Percentiles rank a stretch among this genome's conserved stretches.
phyloP scores from a whole-genome alignment of 1,140 invertebrate species.

The Aphis craccivora region DNA sequence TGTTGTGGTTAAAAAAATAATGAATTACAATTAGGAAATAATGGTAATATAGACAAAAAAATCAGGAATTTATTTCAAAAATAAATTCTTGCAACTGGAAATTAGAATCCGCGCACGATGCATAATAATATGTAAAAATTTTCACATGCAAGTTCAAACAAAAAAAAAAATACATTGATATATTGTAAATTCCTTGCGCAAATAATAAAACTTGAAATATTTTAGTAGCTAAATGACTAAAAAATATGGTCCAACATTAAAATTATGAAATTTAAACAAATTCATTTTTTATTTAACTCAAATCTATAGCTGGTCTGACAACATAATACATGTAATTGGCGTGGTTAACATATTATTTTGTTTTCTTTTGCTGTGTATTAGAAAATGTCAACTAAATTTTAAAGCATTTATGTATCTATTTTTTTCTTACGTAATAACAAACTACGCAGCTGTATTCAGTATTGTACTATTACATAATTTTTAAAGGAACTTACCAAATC shows the following conservation, averaged over 20 bases:
- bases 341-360: too few species aligned
- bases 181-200: background rate
- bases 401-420: too few species aligned
- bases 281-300: too few species aligned
- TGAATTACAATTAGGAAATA: background rate
- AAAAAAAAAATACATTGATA: background rate
- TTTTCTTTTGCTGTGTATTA: too few species aligned
- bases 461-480: too few species aligned
- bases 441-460: too few species aligned
- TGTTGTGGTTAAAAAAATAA: background rate
- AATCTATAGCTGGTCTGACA: too few species aligned
- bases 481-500: too few species aligned
- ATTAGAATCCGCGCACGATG: background rate
- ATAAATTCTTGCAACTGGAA: background rate
- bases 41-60: background rate
- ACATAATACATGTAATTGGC: too few species aligned
- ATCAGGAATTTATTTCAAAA: background rate
- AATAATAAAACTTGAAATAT: background rate
- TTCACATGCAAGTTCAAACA: background rate
- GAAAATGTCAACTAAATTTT: too few species aligned
- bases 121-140: background rate
- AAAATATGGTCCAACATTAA: background rate
- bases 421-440: too few species aligned
- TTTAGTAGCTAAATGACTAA: background rate
- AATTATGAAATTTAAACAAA: background rate